These are phyloP conservation scores for Vulpes vulpes DNA, from an alignment of 2,113 vertebrate species.

Conservation along the genomic window DNA sequence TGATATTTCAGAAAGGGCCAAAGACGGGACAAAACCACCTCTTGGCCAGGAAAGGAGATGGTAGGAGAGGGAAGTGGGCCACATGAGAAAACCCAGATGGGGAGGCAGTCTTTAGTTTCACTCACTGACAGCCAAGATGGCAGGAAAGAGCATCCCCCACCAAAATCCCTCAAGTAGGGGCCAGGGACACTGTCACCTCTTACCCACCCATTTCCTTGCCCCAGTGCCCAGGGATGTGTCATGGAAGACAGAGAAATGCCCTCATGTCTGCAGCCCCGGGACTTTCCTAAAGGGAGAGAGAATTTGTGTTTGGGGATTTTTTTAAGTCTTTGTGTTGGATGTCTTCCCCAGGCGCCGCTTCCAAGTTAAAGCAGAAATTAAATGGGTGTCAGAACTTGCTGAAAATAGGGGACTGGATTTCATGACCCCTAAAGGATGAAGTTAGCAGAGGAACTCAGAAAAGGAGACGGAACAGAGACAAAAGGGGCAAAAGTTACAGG, in stretches of 20 bases:
- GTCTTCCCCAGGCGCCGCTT: slow-evolving; percentile 50
- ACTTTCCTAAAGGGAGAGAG: slow-evolving; percentile 70
- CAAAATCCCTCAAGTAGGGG: slow-evolving; percentile 43
- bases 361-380: slow-evolving; percentile 42
- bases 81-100: slow-evolving; percentile 58
- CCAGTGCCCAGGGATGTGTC: slow-evolving; percentile 72
- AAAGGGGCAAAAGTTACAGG: background rate
- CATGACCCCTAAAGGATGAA: background rate
- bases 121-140: slow-evolving; percentile 64
- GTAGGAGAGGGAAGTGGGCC: slow-evolving; percentile 50
- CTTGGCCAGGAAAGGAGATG: slow-evolving; percentile 76
- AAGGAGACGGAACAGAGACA: background rate
- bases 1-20: slow-evolving; percentile 80
- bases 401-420: slow-evolving; percentile 33
- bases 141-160: slow-evolving; percentile 59
- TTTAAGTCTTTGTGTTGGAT: slow-evolving; percentile 76
- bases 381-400: slow-evolving; percentile 59
- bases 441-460: background rate
- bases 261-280: slow-evolving; percentile 75
- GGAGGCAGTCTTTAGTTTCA: slow-evolving; percentile 74
- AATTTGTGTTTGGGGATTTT: slow-evolving; percentile 74
- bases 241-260: slow-evolving; percentile 72
- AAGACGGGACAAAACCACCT: slow-evolving; percentile 76
- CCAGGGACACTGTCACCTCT: slow-evolving; percentile 56
- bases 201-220: slow-evolving; percentile 64